A percentile compares a stretch with the other conserved stretches of the same genome.
Evolutionary conservation across 2,888 invertebrate genomes (phyloP).

Genomic region (Arge pagana): DNA sequence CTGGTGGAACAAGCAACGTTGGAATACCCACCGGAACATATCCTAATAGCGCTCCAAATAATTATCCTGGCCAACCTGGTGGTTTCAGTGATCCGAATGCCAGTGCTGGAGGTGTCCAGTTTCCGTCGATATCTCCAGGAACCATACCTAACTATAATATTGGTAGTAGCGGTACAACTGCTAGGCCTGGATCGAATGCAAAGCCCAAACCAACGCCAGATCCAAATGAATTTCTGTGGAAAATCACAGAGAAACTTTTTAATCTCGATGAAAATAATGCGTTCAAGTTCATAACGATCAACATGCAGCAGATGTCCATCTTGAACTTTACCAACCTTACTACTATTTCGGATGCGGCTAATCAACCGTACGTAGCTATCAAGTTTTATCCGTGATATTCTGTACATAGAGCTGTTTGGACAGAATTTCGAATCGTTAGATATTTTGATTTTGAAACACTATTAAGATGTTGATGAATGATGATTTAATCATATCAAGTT

Average conservation of each 20-base stretch:
- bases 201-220: conserved; percentile 18
- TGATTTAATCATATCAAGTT: too few species aligned
- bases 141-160: not conserved
- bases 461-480: too few species aligned
- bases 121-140: not conserved
- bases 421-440: not conserved
- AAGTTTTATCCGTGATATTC: not conserved
- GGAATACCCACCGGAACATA: not conserved
- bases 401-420: not conserved
- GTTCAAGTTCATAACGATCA: conserved; percentile 37
- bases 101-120: not conserved
- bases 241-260: conserved; percentile 47
- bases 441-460: too few species aligned
- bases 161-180: not conserved
- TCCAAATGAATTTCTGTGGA: conserved; percentile 43
- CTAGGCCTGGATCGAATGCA: too few species aligned
- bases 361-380: conserved; percentile 39
- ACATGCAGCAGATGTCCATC: conserved; percentile 40
- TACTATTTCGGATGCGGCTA: conserved; percentile 41
- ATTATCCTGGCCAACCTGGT: not conserved
- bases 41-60: not conserved
- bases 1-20: not conserved
- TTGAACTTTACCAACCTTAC: conserved; percentile 23
- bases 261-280: conserved; percentile 38
- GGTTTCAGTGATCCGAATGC: not conserved